A percentile compares a stretch with the other conserved stretches of the same genome.
These are phyloP conservation scores for Microtus richardsoni DNA, from an alignment of 2,113 vertebrate genomes.

Conservation along the genomic window DNA sequence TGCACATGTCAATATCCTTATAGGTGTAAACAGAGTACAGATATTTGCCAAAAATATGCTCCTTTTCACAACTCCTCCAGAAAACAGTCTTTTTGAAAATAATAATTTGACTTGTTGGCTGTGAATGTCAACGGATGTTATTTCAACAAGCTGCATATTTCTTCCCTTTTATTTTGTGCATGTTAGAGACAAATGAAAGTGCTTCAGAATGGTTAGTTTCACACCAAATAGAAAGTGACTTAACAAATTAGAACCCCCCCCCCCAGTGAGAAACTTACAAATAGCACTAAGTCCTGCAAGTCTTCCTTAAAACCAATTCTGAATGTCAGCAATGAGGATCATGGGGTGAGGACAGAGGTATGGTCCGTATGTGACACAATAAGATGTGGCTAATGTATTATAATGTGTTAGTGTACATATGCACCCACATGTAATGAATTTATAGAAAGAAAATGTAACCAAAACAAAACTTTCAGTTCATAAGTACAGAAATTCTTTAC, in stretches of 20 bases:
- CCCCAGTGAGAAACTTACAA: conserved; percentile 6
- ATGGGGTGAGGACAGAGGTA: neutral
- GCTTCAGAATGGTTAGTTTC: conserved; percentile 59
- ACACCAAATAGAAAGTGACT: neutral
- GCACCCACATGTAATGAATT: neutral
- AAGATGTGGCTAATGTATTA: neutral
- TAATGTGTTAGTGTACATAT: neutral
- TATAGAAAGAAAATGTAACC: neutral
- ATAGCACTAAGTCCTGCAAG: neutral
- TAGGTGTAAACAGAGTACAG: neutral
- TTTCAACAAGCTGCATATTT: neutral
- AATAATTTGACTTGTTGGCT: neutral
- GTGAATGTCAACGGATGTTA: conserved; percentile 26
- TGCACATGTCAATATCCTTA: neutral
- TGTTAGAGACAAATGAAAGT: conserved; percentile 45
- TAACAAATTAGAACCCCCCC: too few relatives aligned
- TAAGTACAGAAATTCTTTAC: neutral
- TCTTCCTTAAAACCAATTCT: conserved; percentile 1
- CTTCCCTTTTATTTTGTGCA: conserved; percentile 20
- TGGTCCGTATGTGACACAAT: neutral
- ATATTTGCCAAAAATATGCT: neutral
- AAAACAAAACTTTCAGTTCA: neutral
- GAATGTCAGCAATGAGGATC: neutral
- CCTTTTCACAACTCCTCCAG: neutral
- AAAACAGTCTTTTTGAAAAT: conserved; percentile 50